A percentile compares a stretch with the other conserved stretches of the same genome.
Conservation (phyloP, 2,797 vertebrate genomes). For the Periophthalmus magnuspinnatus region DNA sequence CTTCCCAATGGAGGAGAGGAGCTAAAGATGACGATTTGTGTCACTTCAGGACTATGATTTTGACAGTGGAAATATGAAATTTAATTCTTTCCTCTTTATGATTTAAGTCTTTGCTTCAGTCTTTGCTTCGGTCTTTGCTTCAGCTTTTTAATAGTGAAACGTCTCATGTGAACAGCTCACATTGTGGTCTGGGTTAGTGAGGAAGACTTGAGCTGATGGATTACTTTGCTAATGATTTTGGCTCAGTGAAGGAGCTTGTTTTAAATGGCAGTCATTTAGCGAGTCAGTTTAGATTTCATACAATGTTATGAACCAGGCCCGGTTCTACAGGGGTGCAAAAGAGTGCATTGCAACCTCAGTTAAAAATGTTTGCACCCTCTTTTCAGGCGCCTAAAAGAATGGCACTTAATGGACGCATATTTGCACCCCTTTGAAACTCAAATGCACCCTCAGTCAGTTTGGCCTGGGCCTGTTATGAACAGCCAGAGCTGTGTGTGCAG, state of each 20-base stretch:
- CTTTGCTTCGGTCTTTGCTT: constrained; percentile 48
- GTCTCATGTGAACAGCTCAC: constrained; percentile 64
- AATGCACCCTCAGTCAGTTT: no score
- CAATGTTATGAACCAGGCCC: constrained; percentile 63
- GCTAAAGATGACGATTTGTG: constrained; percentile 29
- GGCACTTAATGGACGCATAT: no score
- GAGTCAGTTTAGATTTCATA: constrained; percentile 71
- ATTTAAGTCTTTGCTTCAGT: constrained; percentile 45
- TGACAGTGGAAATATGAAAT: constrained; percentile 10
- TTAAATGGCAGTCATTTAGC: constrained; percentile 65
- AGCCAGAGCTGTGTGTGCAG: constrained; percentile 50
- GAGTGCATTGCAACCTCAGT: no score
- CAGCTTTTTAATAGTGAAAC: constrained; percentile 48
- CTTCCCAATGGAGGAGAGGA: constrained; percentile 49
- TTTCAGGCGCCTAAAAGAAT: no score
- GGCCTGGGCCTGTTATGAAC: constrained; percentile 61
- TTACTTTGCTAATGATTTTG: constrained; percentile 80
- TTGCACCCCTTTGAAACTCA: no score
- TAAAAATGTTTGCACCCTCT: no score
- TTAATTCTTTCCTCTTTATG: constrained; percentile 28
- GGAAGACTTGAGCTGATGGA: constrained; percentile 70
- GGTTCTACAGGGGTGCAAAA: no score
- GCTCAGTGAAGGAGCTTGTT: constrained; percentile 65
- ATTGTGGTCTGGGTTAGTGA: constrained; percentile 70
- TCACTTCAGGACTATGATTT: constrained; percentile 22